Percentiles rank a stretch among this genome's conserved stretches.
Evolutionary conservation across 2,888 invertebrate species (phyloP).

Genomic region (Saturnia pavonia): DNA sequence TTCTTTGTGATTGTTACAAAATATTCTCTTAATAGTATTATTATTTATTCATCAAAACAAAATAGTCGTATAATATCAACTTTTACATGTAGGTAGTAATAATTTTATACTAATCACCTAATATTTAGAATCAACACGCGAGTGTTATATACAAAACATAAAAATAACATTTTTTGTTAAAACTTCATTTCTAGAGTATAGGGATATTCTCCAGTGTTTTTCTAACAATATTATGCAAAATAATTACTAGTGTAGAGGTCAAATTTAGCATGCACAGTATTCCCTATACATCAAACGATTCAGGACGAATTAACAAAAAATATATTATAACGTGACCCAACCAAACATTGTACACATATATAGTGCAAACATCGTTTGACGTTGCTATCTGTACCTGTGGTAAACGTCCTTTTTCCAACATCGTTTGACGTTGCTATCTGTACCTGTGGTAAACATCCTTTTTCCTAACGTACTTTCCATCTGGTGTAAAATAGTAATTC

Average conservation of each 20-base stretch:
- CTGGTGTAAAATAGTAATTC: conserved; percentile 74
- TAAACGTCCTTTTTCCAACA: conserved; percentile 75
- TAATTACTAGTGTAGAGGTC: background rate
- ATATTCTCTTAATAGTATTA: background rate
- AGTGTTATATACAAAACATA: background rate
- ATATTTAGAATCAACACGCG: background rate
- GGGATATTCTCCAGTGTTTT: background rate
- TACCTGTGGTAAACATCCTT: conserved; percentile 75
- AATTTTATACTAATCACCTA: background rate
- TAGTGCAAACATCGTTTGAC: conserved; percentile 21
- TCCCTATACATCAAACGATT: background rate
- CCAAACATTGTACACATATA: background rate
- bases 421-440: conserved; percentile 59
- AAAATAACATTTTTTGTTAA: background rate
- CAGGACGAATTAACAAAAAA: background rate
- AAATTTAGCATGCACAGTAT: background rate
- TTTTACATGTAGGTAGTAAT: background rate
- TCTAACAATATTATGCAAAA: conserved; percentile 1
- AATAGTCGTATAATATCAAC: background rate
- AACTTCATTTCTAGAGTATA: background rate
- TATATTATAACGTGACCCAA: background rate
- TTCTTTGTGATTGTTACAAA: background rate
- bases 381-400: conserved; percentile 71
- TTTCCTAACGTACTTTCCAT: conserved; percentile 74
- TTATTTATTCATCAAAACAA: background rate